A percentile compares a stretch with the other conserved stretches of the same genome.
Conservation (phyloP, 2,113 vertebrate species). For the Epinephelus moara region DNA sequence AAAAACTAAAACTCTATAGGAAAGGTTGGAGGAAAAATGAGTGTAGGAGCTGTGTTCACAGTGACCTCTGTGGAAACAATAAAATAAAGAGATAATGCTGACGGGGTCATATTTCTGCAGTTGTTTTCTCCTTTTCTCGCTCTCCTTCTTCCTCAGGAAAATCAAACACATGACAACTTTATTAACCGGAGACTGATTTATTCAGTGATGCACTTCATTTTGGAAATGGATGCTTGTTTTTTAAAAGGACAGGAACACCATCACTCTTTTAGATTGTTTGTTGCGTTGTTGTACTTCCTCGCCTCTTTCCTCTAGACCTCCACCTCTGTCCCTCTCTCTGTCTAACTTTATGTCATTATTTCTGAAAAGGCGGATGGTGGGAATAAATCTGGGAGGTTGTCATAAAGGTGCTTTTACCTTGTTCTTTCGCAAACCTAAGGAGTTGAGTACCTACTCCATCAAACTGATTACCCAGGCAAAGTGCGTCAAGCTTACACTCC, state of each 20-base stretch:
- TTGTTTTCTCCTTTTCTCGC: slow-evolving; percentile 55
- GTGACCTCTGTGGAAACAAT: slow-evolving; percentile 66
- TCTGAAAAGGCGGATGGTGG: slow-evolving; percentile 25
- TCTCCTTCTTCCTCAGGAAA: slow-evolving; percentile 53
- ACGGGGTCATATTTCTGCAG: slow-evolving; percentile 66
- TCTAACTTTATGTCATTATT: slow-evolving; percentile 19
- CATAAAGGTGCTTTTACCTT: slow-evolving; percentile 58
- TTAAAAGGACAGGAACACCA: slow-evolving; percentile 70
- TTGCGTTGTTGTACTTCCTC: slow-evolving; percentile 41
- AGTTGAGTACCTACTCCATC: slow-evolving; percentile 57
- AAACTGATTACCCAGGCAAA: slow-evolving; percentile 51
- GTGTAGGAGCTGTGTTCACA: slow-evolving; percentile 19
- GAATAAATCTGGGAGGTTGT: slow-evolving; percentile 61
- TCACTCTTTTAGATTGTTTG: slow-evolving; percentile 69
- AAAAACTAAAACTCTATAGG: not conserved
- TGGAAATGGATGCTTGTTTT: slow-evolving; percentile 66
- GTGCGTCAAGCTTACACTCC: slow-evolving; percentile 34
- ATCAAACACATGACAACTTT: slow-evolving; percentile 76
- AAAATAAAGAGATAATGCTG: slow-evolving; percentile 74
- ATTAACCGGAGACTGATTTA: slow-evolving; percentile 77
- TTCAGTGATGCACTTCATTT: slow-evolving; percentile 71
- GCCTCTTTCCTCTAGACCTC: slow-evolving; percentile 9
- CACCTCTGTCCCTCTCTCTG: not conserved
- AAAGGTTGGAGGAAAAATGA: slow-evolving; percentile 27
- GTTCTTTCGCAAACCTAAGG: slow-evolving; percentile 51